These are phyloP conservation scores for Cryptotis parvus DNA, from an alignment of 2,113 vertebrate species.

Conservation along the genomic window DNA sequence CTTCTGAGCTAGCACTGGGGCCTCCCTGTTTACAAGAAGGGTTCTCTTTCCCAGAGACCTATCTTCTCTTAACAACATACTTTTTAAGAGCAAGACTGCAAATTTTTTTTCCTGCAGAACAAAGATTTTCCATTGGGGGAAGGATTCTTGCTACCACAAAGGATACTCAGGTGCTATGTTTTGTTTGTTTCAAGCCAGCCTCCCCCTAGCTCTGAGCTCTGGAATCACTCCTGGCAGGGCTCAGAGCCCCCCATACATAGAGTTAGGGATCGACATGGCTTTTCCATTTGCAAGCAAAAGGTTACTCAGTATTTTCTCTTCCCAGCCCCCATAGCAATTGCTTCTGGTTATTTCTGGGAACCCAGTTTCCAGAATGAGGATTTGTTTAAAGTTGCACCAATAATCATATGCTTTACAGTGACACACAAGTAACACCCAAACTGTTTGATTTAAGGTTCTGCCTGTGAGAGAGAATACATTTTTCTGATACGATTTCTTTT, in stretches of 20 bases:
- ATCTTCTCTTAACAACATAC: constrained; percentile 49
- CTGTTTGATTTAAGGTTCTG: background rate
- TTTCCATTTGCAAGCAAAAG: no score
- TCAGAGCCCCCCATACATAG: no score
- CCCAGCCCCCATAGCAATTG: no score
- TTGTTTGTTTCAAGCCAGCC: no score
- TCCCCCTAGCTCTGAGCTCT: no score
- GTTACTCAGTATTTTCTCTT: no score
- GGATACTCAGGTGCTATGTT: background rate
- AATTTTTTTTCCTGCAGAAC: constrained; percentile 38
- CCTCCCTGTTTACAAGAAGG: background rate
- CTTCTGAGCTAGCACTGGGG: constrained; percentile 8
- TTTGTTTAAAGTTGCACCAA: background rate
- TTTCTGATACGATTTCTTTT: no score
- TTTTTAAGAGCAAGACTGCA: constrained; percentile 17
- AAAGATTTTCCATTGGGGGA: background rate
- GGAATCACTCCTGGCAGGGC: no score
- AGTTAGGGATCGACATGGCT: no score
- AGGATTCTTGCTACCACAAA: background rate
- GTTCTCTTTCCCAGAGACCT: constrained; percentile 4
- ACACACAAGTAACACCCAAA: background rate
- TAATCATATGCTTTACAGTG: background rate
- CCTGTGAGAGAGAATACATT: background rate
- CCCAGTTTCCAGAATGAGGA: background rate
- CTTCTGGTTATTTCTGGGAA: background rate